Base-by-base conservation (phyloP, 2,113 vertebrate species). In the Leucoraja erinaceus region DNA sequence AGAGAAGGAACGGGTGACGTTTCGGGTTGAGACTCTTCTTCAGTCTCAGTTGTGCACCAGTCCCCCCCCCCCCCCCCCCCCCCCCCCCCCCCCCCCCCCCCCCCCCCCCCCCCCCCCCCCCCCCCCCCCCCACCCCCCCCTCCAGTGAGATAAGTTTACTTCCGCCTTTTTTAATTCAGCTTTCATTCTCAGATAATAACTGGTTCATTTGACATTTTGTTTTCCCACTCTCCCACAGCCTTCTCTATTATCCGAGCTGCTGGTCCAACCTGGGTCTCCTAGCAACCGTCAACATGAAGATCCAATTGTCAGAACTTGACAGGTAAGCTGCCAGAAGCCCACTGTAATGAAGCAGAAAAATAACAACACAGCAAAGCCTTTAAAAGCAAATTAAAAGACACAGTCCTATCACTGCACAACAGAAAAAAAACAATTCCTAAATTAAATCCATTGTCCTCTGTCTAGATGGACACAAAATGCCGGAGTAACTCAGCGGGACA, bases 261-360 rank as follows among this genome's bases (percentile, higher is more conserved):
- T 88, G 83, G 83, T 63, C 56, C 83, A 28, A 63, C 83, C 31
- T 31, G 83, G 28, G 83, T 88, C 83, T 63, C 83, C 83, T 88
- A 88, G 83, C 83, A 88, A 88, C 83, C 83, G n/a, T 31, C 59
- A 88, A 31, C 28, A 61, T 14, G 83, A 88, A 88, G 59, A 88
- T 88, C 25, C 83, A 88, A 28, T 88, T 88, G 83, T 88, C 83
- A 88, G 56, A 88, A 66, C n/a, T 31, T 88, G 83, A 88, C 59
- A 66, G 59, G 83, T 31, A 88, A 59, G 28, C 56, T 88, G 83
- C 14, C 31, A 63, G 28, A 56, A 88, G n/a, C n/a, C 56, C 83
- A 63, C 56, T 88, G 59, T 31, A 88, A 66, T 63, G 59, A 61
- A 88, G 61, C 83, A 28, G 14, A 88, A 88, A 88, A 63, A 59